Evolutionary conservation across 1,140 invertebrate species (phyloP), one percentile per base, ranked within the genome.

Genomic region (Tyrophagus putrescentiae): DNA sequence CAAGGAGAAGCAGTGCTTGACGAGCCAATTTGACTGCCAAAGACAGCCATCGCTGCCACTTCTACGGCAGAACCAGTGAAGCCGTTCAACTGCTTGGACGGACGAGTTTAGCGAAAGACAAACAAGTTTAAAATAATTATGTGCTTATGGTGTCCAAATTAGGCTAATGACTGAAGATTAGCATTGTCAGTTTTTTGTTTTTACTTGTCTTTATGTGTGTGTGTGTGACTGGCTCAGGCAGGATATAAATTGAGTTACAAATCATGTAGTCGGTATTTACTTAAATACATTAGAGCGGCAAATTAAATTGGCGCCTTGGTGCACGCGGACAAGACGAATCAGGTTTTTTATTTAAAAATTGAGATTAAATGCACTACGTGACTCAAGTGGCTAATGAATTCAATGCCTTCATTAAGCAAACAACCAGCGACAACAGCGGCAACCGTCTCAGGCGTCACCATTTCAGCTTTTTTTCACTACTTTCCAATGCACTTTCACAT

Each of bases 71-170:
- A 7, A 13, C 45, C 21, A 48, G 7, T 48, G 45, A 48, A 48
- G 23, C 7, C 7, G n/a, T 18, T 29, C 23, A 21, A 7, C 23
- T 48, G 45, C 21, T 39, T 13, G 13, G 36, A 13, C 21, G 36
- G 13, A 39, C 13, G 13, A 39, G 21, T 39, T 39, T 39, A 13
- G 21, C 13, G 13, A 21, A 48, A 48, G 7, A 48, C 45, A 48
- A 48, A 48, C 18, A 48, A 6, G 31, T 7, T 7, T 7, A 18
- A 48, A 7, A 48, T 48, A 48, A 48, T 48, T 48, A 48, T 25
- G 45, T 48, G 45, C 45, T 48, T 48, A 48, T 48, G 45, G 36
- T 21, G 45, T n/a, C 45, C 45, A 18, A 48, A 18, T 48, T 48
- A 48, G 21, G 45, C 18, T 48, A 48, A 48, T 48, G 45, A 48